phyloP scores from a whole-genome alignment of 1,140 invertebrate species.

The Palaemon carinicauda region DNA sequence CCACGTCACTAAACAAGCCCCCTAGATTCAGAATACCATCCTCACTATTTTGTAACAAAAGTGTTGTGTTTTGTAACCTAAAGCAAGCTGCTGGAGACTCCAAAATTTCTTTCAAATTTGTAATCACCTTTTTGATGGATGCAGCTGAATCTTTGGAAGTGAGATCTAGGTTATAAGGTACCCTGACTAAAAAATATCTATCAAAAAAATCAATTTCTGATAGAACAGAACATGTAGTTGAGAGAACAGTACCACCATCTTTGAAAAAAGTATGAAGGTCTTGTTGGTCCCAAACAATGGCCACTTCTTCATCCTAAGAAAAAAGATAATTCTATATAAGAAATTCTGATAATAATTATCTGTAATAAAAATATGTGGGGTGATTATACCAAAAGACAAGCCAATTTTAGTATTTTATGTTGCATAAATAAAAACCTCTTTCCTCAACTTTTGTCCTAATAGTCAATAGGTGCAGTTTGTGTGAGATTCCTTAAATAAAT shows the following conservation, averaged over 20 bases:
- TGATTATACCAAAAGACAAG: not conserved
- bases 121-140: not conserved
- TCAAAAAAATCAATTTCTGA: slow-evolving; percentile 3
- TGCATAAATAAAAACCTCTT: no score
- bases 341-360: not conserved
- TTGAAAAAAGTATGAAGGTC: slow-evolving; percentile 10
- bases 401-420: no score
- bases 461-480: no score
- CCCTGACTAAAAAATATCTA: slow-evolving; percentile 13
- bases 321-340: slow-evolving; percentile 62
- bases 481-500: no score
- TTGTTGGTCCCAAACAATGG: slow-evolving; percentile 36
- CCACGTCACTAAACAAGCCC: not conserved
- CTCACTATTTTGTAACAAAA: slow-evolving; percentile 33
- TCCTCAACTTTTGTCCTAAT: no score
- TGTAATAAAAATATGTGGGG: not conserved
- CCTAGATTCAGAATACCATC: slow-evolving; percentile 29
- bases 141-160: not conserved
- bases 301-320: slow-evolving; percentile 25
- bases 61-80: slow-evolving; percentile 12
- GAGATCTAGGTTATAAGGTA: slow-evolving; percentile 16
- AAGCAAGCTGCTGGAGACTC: slow-evolving; percentile 39
- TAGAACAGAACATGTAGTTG: not conserved
- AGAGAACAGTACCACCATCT: not conserved
- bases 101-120: not conserved